Evolutionary conservation across 2,888 invertebrate genomes (phyloP).

Genomic region (Aplocera efformata): DNA sequence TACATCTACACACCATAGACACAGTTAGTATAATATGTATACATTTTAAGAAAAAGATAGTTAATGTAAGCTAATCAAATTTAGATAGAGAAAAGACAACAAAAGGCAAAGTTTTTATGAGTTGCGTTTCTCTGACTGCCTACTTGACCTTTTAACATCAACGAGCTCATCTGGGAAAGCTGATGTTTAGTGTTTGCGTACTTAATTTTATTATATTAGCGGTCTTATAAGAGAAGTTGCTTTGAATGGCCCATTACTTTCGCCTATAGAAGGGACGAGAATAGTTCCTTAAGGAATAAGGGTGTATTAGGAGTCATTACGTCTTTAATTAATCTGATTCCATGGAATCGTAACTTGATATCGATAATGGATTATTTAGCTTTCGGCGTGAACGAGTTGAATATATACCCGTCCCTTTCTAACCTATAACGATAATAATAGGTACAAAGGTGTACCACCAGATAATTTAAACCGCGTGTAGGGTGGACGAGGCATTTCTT

Average conservation of each 20-base stretch:
- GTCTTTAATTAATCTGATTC: slow-evolving; percentile 9
- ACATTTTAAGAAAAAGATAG: too few species aligned
- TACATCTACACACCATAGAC: too few species aligned
- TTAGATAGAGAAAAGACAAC: too few species aligned
- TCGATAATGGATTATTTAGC: slow-evolving; percentile 2
- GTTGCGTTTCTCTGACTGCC: too few species aligned
- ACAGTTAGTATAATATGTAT: too few species aligned
- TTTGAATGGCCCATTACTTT: slow-evolving; percentile 16
- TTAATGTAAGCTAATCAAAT: too few species aligned
- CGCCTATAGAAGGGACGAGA: slow-evolving; percentile 9
- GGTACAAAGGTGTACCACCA: too few species aligned
- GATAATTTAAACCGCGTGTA: too few species aligned
- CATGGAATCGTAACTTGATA: slow-evolving; percentile 2
- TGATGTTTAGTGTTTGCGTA: slow-evolving; percentile 11
- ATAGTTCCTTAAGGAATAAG: slow-evolving; percentile 4
- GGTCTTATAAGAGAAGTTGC: slow-evolving; percentile 8
- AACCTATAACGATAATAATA: background rate
- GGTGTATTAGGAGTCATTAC: background rate
- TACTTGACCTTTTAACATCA: too few species aligned
- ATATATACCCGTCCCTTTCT: background rate
- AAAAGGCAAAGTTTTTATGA: too few species aligned
- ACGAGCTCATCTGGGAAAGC: slow-evolving; percentile 6
- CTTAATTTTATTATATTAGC: slow-evolving; percentile 17
- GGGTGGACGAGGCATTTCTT: too few species aligned
- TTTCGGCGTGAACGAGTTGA: background rate